Percentiles rank a stretch among this genome's conserved stretches.
These are phyloP conservation scores for Parazoanthus atlanticus DNA, from an alignment of 92 coral and sea anemone species.

Conservation along the genomic window DNA sequence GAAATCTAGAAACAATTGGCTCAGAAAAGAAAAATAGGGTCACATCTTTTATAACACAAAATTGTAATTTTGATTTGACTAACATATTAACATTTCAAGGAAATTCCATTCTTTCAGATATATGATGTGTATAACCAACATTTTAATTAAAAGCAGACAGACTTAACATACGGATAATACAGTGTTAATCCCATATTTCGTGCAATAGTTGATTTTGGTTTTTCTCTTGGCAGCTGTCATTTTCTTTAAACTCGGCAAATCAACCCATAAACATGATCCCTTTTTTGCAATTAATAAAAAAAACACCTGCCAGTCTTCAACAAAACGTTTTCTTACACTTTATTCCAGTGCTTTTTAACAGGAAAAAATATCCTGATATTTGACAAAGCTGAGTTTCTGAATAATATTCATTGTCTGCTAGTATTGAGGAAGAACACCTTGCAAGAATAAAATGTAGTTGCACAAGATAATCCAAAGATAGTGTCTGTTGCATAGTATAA, in stretches of 20 bases:
- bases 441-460: background rate
- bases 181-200: constrained; percentile 10
- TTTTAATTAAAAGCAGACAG: background rate
- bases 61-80: background rate
- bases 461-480: background rate
- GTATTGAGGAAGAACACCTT: background rate
- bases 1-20: background rate
- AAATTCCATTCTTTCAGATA: background rate
- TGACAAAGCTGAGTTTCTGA: background rate
- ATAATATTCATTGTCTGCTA: background rate
- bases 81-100: background rate
- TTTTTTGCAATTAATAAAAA: constrained; percentile 17
- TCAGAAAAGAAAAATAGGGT: background rate
- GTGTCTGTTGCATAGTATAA: background rate
- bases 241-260: background rate
- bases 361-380: background rate
- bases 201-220: background rate
- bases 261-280: constrained; percentile 18
- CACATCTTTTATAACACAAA: background rate
- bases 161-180: background rate
- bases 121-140: background rate
- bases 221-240: background rate
- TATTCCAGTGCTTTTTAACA: background rate
- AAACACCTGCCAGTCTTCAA: constrained; percentile 18
- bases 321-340: background rate